These are phyloP conservation scores for Allolobophora icterica DNA, from an alignment of 2,888 invertebrate species.

Conservation along the genomic window DNA sequence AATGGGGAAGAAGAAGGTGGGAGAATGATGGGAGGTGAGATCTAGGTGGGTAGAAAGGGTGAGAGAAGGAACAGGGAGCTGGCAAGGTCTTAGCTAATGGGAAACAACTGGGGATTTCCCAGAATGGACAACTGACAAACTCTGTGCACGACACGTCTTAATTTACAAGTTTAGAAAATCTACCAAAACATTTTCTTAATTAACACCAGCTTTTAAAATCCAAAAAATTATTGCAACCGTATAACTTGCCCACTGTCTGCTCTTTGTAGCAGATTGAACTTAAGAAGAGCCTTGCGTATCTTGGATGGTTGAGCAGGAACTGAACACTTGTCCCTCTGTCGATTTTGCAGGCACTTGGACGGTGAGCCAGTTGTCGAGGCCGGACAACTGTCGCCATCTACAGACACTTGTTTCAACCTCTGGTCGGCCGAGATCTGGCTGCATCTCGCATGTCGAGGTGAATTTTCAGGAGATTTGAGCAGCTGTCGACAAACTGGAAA, in stretches of 20 bases:
- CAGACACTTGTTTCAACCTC: not conserved
- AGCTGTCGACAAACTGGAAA: slow-evolving; percentile 25
- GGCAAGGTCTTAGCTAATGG: no score
- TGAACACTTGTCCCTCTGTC: not conserved
- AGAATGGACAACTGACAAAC: not conserved
- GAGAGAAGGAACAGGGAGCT: not conserved
- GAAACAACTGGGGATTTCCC: not conserved
- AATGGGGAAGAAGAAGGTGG: not conserved
- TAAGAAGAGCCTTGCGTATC: slow-evolving; percentile 26
- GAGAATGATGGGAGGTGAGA: not conserved
- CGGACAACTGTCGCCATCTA: not conserved
- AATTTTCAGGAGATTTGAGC: not conserved
- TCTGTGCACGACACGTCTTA: not conserved
- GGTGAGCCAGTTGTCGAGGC: not conserved
- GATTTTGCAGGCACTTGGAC: not conserved
- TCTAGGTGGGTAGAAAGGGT: not conserved
- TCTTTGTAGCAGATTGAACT: slow-evolving; percentile 29
- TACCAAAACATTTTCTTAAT: not conserved
- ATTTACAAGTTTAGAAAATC: not conserved
- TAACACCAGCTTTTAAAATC: not conserved
- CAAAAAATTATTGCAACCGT: not conserved
- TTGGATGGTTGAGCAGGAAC: slow-evolving; percentile 21
- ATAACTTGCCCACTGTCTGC: slow-evolving; percentile 24
- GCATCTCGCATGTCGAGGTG: not conserved
- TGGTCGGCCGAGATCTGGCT: not conserved